Percentiles rank a stretch among this genome's conserved stretches.
phyloP scores from a whole-genome alignment of 2,113 vertebrate species.

The Vulpes lagopus region DNA sequence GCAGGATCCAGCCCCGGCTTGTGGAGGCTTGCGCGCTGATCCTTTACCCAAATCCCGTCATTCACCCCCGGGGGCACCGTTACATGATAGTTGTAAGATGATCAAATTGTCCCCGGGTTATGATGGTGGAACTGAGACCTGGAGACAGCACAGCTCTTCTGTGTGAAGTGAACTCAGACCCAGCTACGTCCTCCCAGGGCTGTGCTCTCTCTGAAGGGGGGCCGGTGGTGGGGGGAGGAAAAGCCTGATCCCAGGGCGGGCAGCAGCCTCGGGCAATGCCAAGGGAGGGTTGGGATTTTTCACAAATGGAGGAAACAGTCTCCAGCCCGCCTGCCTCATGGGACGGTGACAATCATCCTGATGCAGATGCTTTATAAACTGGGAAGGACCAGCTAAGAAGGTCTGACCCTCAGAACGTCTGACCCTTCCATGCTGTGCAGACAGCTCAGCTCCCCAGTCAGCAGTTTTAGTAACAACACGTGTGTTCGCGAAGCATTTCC shows the following conservation, averaged over 20 bases:
- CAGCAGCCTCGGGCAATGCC: background rate
- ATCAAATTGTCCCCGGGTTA: background rate
- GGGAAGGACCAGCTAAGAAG: background rate
- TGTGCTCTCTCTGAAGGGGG: background rate
- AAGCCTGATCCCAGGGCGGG: background rate
- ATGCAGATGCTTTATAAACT: background rate
- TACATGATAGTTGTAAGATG: background rate
- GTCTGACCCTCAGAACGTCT: background rate
- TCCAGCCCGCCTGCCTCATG: background rate
- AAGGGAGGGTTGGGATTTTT: background rate
- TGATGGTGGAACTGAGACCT: background rate
- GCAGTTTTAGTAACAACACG: background rate
- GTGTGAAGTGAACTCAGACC: background rate
- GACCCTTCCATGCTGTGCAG: background rate
- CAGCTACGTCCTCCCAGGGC: background rate
- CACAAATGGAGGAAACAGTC: background rate
- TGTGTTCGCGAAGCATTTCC: background rate
- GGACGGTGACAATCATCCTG: background rate
- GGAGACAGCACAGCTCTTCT: rapidly evolving
- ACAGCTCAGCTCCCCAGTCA: background rate
- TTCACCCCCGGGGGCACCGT: background rate
- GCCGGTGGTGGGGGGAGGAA: background rate
- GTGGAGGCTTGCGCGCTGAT: background rate
- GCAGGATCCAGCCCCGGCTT: background rate
- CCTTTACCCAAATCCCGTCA: no score